phyloP scores from a whole-genome alignment of 2,797 vertebrate genomes.

The Dryobates pubescens region DNA sequence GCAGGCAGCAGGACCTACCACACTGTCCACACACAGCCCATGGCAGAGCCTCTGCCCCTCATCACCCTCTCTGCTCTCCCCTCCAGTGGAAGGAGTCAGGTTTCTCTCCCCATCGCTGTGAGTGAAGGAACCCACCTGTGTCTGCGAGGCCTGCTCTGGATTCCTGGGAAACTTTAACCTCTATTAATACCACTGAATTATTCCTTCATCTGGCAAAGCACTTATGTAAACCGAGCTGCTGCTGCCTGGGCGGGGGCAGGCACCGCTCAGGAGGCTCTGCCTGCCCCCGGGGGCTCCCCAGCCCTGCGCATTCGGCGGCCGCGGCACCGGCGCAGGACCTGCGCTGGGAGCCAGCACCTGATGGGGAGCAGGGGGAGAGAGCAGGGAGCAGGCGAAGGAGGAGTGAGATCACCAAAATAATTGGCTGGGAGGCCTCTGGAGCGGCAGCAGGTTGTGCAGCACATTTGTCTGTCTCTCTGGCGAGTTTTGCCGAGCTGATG shows the following conservation, averaged over 20 bases:
- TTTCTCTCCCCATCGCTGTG: conserved; percentile 83
- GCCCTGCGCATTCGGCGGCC: conserved; percentile 29
- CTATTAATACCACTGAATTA: conserved; percentile 94
- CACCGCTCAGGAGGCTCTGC: conserved; percentile 83
- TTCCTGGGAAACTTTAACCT: conserved; percentile 92
- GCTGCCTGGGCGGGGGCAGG: conserved; percentile 18
- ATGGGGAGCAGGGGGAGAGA: conserved; percentile 53
- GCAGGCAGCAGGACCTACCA: conserved; percentile 76
- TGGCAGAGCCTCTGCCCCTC: conserved; percentile 89
- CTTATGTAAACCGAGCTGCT: conserved; percentile 88
- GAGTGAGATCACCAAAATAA: conserved; percentile 29
- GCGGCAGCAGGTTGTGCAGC: conserved; percentile 38
- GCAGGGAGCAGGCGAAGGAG: conserved; percentile 14
- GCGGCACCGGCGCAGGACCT: neutral
- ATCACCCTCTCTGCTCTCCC: conserved; percentile 84
- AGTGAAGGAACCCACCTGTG: conserved; percentile 95
- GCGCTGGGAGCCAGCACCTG: conserved; percentile 3
- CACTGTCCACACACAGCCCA: conserved; percentile 83
- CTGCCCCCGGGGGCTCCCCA: conserved; percentile 74
- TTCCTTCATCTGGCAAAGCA: conserved; percentile 91
- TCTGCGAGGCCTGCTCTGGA: conserved; percentile 78
- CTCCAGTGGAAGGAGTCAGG: conserved; percentile 73
- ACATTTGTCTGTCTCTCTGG: conserved; percentile 27
- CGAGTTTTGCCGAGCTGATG: neutral
- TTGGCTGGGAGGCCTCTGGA: neutral